A percentile compares a stretch with the other conserved stretches of the same genome.
Evolutionary conservation across 2,797 vertebrate species (phyloP).

Genomic region (Eremophila alpestris): DNA sequence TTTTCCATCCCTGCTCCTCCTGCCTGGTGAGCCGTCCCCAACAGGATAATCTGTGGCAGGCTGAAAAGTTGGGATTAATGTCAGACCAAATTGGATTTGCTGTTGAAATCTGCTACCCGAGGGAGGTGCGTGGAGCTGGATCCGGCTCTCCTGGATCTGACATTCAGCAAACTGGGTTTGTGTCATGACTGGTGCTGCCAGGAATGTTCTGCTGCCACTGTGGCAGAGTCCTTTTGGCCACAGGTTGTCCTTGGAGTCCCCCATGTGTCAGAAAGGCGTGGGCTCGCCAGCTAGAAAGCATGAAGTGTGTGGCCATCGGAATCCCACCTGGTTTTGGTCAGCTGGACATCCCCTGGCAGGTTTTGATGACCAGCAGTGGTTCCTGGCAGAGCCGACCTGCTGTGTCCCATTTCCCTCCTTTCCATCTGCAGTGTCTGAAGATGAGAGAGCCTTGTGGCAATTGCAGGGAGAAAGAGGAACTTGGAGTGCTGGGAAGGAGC

Average conservation of each 20-base stretch:
- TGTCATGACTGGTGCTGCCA: fast-evolving
- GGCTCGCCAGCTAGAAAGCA: fast-evolving
- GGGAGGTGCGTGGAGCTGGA: fast-evolving
- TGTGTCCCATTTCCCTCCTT: fast-evolving
- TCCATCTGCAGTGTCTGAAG: fast-evolving
- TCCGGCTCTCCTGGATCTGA: background rate
- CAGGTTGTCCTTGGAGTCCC: background rate
- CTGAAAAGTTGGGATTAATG: slow-evolving; percentile 21
- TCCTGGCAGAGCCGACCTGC: background rate
- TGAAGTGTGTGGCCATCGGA: background rate
- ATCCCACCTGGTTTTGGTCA: fast-evolving
- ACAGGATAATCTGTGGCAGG: background rate
- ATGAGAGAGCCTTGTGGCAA: background rate
- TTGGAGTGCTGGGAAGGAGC: background rate
- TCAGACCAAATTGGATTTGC: slow-evolving; percentile 44
- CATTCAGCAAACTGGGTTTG: background rate
- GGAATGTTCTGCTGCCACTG: background rate
- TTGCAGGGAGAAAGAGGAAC: background rate
- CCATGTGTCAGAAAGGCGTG: fast-evolving
- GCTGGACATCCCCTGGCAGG: background rate
- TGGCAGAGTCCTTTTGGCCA: background rate
- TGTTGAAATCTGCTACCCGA: background rate
- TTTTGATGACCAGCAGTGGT: background rate
- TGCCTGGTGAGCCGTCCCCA: fast-evolving
- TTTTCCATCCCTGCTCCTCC: background rate